These are phyloP conservation scores for Pseudococcus viburni DNA, from an alignment of 2,888 invertebrate genomes.

Conservation along the genomic window DNA sequence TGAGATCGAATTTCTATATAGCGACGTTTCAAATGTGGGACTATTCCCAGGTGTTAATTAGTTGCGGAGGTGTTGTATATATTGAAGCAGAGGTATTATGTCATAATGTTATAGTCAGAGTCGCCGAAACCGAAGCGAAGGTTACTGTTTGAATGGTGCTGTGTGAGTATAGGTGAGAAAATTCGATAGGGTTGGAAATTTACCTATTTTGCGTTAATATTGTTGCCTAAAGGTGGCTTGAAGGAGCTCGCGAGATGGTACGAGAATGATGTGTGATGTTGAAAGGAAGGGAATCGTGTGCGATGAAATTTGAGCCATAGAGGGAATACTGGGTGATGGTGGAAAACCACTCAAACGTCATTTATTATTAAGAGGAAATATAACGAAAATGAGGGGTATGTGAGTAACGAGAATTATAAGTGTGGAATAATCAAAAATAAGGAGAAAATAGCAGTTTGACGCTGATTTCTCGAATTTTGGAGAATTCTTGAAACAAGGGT, in stretches of 20 bases:
- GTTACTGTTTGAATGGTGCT: background rate
- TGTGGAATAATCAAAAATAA: conserved; percentile 6
- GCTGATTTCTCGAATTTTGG: too few species aligned
- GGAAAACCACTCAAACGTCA: conserved; percentile 38
- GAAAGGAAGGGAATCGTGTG: background rate
- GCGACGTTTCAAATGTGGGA: conserved; percentile 31
- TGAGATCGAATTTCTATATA: conserved; percentile 6
- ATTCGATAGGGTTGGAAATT: background rate
- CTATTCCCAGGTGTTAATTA: conserved; percentile 44
- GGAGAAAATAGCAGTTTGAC: too few species aligned
- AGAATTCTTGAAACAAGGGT: too few species aligned
- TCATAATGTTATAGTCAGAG: background rate
- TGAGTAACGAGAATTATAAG: background rate
- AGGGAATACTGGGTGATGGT: background rate
- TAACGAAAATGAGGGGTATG: conserved; percentile 19
- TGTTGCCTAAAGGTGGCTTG: conserved; percentile 4
- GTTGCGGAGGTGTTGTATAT: conserved; percentile 28
- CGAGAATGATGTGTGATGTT: background rate
- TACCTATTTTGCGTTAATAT: conserved; percentile 16
- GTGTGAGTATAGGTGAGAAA: background rate
- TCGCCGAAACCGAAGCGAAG: background rate
- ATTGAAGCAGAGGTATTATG: background rate
- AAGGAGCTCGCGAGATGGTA: background rate
- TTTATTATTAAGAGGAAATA: conserved; percentile 30
- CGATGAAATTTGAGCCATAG: conserved; percentile 25